phyloP scores from a whole-genome alignment of 2,888 invertebrate genomes.

The Rotaria socialis region DNA sequence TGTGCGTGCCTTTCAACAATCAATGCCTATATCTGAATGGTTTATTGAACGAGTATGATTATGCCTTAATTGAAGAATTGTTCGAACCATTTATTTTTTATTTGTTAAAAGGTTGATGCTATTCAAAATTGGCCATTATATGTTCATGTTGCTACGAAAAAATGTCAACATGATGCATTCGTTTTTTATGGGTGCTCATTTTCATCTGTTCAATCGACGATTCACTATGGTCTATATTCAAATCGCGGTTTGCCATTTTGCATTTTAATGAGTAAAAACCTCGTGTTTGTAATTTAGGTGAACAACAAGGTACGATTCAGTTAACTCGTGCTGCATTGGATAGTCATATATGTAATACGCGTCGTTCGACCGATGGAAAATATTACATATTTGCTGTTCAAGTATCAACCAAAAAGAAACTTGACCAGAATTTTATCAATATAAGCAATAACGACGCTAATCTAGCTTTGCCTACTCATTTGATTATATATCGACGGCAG shows the following conservation, averaged over 20 bases:
- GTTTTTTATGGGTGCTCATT: neutral
- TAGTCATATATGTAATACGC: neutral
- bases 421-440: neutral
- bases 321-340: neutral
- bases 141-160: neutral
- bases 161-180: neutral
- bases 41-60: neutral
- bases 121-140: constrained; percentile 7
- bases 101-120: neutral
- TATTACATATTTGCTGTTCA: neutral
- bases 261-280: too few species aligned
- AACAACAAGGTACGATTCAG: neutral
- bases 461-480: neutral
- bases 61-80: neutral
- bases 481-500: neutral
- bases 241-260: neutral
- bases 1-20: neutral
- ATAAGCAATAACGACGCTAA: neutral
- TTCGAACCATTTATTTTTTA: neutral
- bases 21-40: neutral
- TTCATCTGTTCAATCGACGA: neutral
- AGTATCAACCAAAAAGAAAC: neutral
- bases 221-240: neutral
- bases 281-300: too few species aligned
- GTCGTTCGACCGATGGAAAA: neutral